phyloP scores from a whole-genome alignment of 2,888 invertebrate species.

The Rhamnusium bicolor region DNA sequence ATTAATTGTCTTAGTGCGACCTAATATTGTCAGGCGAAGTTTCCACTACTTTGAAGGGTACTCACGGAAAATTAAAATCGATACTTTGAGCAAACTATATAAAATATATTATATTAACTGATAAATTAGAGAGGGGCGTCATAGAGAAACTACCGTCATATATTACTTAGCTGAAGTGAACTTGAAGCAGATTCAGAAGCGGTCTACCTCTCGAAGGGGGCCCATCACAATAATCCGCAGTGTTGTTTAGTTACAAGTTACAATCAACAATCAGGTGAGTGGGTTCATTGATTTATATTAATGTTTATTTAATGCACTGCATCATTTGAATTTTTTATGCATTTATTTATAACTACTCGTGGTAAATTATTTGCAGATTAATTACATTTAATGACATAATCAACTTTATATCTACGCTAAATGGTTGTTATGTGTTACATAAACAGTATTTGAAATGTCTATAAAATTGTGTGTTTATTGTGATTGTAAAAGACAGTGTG shows the following conservation, averaged over 20 bases:
- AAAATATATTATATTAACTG: slow-evolving; percentile 39
- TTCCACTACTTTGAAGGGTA: not conserved
- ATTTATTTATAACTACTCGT: not conserved
- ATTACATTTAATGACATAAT: not conserved
- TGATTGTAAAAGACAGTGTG: not conserved
- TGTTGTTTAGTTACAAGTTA: not conserved
- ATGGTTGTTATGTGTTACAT: no score
- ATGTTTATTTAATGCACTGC: not conserved
- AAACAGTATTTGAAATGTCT: not conserved
- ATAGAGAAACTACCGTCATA: slow-evolving; percentile 42
- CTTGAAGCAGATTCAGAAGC: slow-evolving; percentile 42
- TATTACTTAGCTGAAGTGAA: slow-evolving; percentile 41
- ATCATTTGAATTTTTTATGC: not conserved
- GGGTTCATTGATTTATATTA: not conserved
- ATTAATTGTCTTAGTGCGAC: not conserved
- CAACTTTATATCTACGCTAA: not conserved
- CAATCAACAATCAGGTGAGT: slow-evolving; percentile 18
- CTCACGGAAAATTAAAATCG: slow-evolving; percentile 28
- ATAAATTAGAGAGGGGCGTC: slow-evolving; percentile 43
- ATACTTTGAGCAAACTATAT: slow-evolving; percentile 30
- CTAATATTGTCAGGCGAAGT: slow-evolving; percentile 5
- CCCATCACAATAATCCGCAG: not conserved
- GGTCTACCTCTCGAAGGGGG: slow-evolving; percentile 35
- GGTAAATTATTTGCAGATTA: not conserved
- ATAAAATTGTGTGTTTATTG: not conserved